Evolutionary conservation across 2,888 invertebrate species (phyloP).

Genomic region (Eurytoma adleriae): DNA sequence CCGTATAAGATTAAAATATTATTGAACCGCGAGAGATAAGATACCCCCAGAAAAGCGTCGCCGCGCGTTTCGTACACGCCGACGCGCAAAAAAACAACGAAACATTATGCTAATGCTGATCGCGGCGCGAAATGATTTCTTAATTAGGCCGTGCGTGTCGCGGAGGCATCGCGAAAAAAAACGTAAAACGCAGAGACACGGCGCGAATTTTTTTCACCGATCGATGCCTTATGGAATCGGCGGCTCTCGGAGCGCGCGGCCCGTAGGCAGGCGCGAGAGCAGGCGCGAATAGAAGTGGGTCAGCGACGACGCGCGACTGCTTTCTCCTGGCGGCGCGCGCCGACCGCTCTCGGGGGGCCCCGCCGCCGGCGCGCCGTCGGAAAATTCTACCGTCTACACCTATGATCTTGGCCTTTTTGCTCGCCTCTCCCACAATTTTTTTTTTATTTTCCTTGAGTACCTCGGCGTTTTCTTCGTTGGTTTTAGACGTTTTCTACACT

Average conservation of each 20-base stretch:
- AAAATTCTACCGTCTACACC: conserved; percentile 48
- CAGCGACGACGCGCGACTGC: conserved; percentile 68
- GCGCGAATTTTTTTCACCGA: neutral
- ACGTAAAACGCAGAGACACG: no score
- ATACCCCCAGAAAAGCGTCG: no score
- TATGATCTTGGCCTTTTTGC: conserved; percentile 18
- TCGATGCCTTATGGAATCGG: neutral
- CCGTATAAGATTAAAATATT: no score
- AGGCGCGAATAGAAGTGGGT: conserved; percentile 64
- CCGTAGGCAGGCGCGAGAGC: conserved; percentile 14
- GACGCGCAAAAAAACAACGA: no score
- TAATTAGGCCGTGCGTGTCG: no score
- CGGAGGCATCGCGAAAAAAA: no score
- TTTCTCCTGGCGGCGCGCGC: conserved; percentile 70
- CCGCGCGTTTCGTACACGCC: no score
- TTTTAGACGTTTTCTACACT: no score
- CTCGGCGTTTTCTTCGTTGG: neutral
- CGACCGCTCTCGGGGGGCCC: neutral
- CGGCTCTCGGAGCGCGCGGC: conserved; percentile 1
- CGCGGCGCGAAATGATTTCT: no score
- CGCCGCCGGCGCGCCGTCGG: conserved; percentile 26
- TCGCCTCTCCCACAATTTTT: neutral
- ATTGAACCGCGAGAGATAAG: no score
- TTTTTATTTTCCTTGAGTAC: neutral
- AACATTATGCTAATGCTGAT: no score